Percentiles rank a stretch among this genome's conserved stretches.
Evolutionary conservation across 2,888 invertebrate species (phyloP).

Genomic region (Xylota sylvarum): DNA sequence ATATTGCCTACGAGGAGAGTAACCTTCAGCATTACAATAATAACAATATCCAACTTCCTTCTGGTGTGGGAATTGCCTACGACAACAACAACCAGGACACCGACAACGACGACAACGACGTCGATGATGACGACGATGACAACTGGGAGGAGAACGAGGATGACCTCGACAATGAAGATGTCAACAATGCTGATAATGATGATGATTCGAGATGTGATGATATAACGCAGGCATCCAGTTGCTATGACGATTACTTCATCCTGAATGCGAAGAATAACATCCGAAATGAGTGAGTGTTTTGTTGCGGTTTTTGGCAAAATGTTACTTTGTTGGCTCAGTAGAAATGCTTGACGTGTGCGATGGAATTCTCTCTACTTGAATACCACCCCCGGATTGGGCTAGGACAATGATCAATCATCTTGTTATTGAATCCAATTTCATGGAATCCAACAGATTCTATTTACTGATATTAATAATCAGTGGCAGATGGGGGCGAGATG

Average conservation of each 20-base stretch:
- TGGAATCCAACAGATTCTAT: conserved; percentile 40
- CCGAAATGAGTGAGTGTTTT: conserved; percentile 82
- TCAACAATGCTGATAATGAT: conserved; percentile 26
- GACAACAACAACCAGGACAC: background rate
- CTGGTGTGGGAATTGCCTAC: conserved; percentile 14
- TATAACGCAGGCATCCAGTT: conserved; percentile 79
- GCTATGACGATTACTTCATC: conserved; percentile 80
- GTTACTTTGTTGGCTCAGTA: background rate
- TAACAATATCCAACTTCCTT: conserved; percentile 21
- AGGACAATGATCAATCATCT: conserved; percentile 11
- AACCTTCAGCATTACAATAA: background rate
- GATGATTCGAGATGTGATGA: conserved; percentile 65
- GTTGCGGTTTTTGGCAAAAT: background rate
- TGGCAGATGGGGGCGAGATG: conserved; percentile 6
- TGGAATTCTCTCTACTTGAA: background rate
- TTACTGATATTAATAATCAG: conserved; percentile 28
- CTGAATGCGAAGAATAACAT: conserved; percentile 78
- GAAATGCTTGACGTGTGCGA: background rate
- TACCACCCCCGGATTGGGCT: conserved; percentile 4
- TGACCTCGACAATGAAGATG: conserved; percentile 10
- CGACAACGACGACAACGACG: background rate
- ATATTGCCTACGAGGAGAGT: background rate
- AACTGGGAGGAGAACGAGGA: background rate
- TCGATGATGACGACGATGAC: conserved; percentile 43
- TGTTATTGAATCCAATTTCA: conserved; percentile 29